Conservation (phyloP, 2,113 vertebrate species). For the Takifugu bimaculatus region DNA sequence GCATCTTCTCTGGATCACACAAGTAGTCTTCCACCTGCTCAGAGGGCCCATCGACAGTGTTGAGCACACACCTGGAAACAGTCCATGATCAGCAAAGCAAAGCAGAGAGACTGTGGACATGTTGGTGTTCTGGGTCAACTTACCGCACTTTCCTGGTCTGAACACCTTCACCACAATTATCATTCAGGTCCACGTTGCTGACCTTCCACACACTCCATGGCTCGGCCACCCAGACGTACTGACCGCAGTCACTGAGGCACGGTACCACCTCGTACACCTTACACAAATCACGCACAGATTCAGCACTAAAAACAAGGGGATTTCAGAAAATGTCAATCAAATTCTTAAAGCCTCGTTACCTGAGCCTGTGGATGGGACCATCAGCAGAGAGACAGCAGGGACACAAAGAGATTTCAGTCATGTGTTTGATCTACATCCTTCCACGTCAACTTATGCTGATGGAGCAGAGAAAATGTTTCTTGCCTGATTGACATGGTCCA, state of each 20-base stretch:
- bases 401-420: not conserved
- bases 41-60: slow-evolving; percentile 91
- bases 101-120: not conserved
- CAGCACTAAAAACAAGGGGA: not conserved
- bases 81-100: not conserved
- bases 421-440: too few species aligned
- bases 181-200: slow-evolving; percentile 85
- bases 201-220: slow-evolving; percentile 97
- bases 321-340: not conserved
- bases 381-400: slow-evolving; percentile 6
- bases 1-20: slow-evolving; percentile 97
- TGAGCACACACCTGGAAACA: slow-evolving; percentile 88
- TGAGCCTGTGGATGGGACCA: slow-evolving; percentile 64
- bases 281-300: not conserved
- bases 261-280: slow-evolving; percentile 96
- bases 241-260: slow-evolving; percentile 92
- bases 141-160: slow-evolving; percentile 97
- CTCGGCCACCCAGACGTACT: slow-evolving; percentile 90
- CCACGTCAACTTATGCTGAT: not conserved
- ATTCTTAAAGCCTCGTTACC: slow-evolving; percentile 35
- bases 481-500: slow-evolving; percentile 97
- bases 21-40: slow-evolving; percentile 94
- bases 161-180: slow-evolving; percentile 95
- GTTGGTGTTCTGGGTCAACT: slow-evolving; percentile 12
- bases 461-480: slow-evolving; percentile 10